Percentiles rank a stretch among this genome's conserved stretches.
Evolutionary conservation across 2,113 vertebrate genomes (phyloP).

Genomic region (Oreochromis niloticus): DNA sequence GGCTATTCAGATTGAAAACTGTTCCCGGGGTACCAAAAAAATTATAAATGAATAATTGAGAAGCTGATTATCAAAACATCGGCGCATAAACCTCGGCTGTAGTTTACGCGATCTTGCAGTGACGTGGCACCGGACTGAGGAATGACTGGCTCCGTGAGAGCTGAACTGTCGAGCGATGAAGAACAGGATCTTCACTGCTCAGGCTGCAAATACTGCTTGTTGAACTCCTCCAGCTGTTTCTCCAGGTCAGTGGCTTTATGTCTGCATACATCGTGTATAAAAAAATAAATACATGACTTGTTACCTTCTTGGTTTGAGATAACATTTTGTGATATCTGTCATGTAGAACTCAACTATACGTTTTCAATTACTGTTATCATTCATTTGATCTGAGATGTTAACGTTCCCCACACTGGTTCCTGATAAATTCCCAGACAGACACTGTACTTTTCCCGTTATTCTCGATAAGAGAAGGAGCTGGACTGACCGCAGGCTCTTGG

Average conservation of each 20-base stretch:
- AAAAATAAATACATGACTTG: neutral
- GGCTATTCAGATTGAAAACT: neutral
- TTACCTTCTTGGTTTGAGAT: neutral
- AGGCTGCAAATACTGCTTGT: conserved; percentile 82
- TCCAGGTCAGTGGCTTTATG: conserved; percentile 91
- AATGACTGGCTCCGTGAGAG: conserved; percentile 2
- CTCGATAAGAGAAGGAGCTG: neutral
- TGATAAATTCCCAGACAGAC: neutral
- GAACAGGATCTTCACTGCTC: conserved; percentile 40
- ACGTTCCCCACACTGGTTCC: neutral
- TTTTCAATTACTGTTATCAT: neutral
- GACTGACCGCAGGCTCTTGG: conserved; percentile 85
- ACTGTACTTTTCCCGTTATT: neutral
- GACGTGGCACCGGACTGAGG: neutral
- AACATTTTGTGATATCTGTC: neutral
- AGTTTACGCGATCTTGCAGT: neutral
- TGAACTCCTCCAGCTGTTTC: conserved; percentile 84
- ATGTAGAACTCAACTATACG: neutral
- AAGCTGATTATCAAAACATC: neutral
- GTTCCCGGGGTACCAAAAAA: neutral
- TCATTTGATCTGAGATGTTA: neutral
- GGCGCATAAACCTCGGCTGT: neutral
- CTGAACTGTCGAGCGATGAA: neutral
- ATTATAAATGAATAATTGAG: neutral
- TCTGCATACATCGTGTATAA: conserved; percentile 61